Percentiles rank a stretch among this genome's conserved stretches.
These are phyloP conservation scores for Orthonyx spaldingii DNA, from an alignment of 2,113 vertebrate species.

Conservation along the genomic window DNA sequence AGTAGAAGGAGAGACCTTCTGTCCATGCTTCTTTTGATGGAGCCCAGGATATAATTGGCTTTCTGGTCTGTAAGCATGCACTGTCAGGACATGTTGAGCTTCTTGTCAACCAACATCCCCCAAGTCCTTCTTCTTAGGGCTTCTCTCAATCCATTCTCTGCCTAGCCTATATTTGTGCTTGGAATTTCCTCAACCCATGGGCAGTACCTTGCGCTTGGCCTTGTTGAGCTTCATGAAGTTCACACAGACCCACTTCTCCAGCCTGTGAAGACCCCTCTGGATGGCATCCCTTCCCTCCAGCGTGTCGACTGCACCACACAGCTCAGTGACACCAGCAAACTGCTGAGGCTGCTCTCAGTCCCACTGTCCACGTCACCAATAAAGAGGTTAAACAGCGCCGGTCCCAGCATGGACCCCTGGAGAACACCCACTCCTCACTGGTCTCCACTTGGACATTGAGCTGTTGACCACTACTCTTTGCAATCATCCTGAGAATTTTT, in stretches of 20 bases:
- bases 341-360: not conserved
- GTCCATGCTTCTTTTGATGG: not conserved
- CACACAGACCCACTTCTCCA: not conserved
- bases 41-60: not conserved
- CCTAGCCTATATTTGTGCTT: not conserved
- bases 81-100: not conserved
- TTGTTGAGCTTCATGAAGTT: not conserved
- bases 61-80: not conserved
- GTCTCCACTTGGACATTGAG: not conserved
- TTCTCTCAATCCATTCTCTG: not conserved
- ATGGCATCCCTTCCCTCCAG: not conserved
- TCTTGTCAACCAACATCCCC: not conserved
- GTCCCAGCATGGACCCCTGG: not conserved
- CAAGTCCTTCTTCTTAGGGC: not conserved
- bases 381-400: not conserved
- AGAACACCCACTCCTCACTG: too few relatives aligned
- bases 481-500: not conserved
- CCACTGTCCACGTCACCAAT: not conserved
- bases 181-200: rapidly evolving
- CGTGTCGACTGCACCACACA: not conserved
- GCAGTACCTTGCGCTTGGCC: not conserved
- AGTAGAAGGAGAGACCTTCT: not conserved
- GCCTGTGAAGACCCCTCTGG: not conserved
- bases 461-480: not conserved
- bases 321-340: not conserved